phyloP scores from a whole-genome alignment of 2,797 vertebrate species.

The Eulemur mongoz region DNA sequence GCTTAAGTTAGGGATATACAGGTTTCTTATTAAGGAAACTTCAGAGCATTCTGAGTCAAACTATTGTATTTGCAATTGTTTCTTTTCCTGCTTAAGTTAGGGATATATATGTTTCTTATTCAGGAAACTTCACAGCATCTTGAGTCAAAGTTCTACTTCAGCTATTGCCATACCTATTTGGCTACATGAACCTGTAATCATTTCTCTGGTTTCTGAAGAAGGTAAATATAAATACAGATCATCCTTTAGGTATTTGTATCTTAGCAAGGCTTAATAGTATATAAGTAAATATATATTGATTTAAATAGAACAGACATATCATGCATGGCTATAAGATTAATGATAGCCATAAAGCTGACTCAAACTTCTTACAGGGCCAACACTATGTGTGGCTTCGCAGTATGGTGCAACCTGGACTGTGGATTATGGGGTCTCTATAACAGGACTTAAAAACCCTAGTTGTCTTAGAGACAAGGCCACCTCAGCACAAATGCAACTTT shows the following conservation, averaged over 20 bases:
- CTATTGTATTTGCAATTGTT: neutral
- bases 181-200: neutral
- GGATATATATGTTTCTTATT: neutral
- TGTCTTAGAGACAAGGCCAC: neutral
- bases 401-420: neutral
- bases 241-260: neutral
- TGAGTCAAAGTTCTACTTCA: neutral
- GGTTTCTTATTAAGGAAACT: constrained; percentile 25
- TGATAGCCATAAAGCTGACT: neutral
- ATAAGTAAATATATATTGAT: neutral
- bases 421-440: neutral
- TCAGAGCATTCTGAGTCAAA: neutral
- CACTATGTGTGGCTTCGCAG: neutral
- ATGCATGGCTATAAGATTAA: neutral
- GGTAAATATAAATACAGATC: neutral
- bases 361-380: neutral
- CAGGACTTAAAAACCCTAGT: neutral
- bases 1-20: neutral
- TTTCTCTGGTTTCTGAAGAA: neutral
- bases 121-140: neutral
- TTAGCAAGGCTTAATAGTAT: neutral
- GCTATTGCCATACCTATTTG: neutral
- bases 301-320: neutral
- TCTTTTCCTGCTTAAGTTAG: neutral
- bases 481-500: neutral